phyloP scores from a whole-genome alignment of 2,888 invertebrate species.

The Heliothis peltigera region DNA sequence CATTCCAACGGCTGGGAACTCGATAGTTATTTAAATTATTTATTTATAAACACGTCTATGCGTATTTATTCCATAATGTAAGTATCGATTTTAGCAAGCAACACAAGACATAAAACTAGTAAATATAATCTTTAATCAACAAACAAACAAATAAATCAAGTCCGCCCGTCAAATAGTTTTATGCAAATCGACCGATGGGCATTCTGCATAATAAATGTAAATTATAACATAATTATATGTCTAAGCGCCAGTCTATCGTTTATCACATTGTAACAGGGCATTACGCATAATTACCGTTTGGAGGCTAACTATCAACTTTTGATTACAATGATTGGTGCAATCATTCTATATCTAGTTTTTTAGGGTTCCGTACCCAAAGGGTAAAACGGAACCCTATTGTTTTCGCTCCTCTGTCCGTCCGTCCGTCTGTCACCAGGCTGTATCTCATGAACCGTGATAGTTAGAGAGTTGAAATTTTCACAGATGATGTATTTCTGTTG shows the following conservation, averaged over 20 bases:
- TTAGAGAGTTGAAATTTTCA: too few species aligned
- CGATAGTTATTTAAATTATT: slow-evolving; percentile 39
- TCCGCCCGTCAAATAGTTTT: slow-evolving; percentile 42
- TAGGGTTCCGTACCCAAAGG: too few species aligned
- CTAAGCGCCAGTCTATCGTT: slow-evolving; percentile 41
- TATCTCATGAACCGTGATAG: too few species aligned
- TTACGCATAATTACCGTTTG: slow-evolving; percentile 42
- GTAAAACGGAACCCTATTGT: too few species aligned
- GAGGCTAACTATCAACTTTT: slow-evolving; percentile 41
- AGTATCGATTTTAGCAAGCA: not conserved
- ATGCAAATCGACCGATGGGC: slow-evolving; percentile 42
- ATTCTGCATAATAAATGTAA: slow-evolving; percentile 52
- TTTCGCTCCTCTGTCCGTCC: too few species aligned
- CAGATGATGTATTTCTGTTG: too few species aligned
- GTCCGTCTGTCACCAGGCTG: too few species aligned
- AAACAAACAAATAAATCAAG: slow-evolving; percentile 47
- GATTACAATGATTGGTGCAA: slow-evolving; percentile 47
- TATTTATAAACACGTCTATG: slow-evolving; percentile 36
- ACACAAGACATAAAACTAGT: not conserved
- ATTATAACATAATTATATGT: slow-evolving; percentile 56
- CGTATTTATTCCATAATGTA: slow-evolving; percentile 2
- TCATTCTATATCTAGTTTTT: slow-evolving; percentile 27
- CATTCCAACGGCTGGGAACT: slow-evolving; percentile 35
- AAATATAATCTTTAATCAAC: slow-evolving; percentile 13
- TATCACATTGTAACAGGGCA: slow-evolving; percentile 55